These are phyloP conservation scores for Metellina segmentata DNA, from an alignment of 2,888 invertebrate species.

Conservation along the genomic window DNA sequence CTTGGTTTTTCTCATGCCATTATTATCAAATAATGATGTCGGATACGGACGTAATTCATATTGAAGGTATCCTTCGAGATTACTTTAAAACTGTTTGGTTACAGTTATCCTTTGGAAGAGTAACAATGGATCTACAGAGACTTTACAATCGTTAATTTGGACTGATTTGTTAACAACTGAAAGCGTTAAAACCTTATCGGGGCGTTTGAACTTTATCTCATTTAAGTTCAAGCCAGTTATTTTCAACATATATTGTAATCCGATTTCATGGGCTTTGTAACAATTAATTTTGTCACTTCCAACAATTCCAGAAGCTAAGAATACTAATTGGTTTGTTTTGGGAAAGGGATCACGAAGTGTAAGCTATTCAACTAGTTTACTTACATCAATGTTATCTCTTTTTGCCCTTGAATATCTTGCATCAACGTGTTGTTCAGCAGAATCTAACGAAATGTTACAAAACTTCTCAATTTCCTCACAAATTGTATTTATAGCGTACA, in stretches of 20 bases:
- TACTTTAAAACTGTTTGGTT: no score
- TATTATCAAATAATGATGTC: no score
- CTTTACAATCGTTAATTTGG: no score
- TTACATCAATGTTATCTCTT: not conserved
- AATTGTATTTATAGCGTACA: not conserved
- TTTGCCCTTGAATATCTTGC: slow-evolving; percentile 1
- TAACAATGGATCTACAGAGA: no score
- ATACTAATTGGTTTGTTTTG: not conserved
- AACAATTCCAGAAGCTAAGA: slow-evolving; percentile 2
- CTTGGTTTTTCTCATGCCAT: no score
- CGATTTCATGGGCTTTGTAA: not conserved
- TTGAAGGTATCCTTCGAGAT: no score
- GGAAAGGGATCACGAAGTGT: not conserved
- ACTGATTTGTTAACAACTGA: not conserved
- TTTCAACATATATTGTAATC: not conserved
- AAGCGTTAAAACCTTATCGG: slow-evolving; percentile 2
- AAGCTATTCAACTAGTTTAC: not conserved
- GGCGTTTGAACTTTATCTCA: slow-evolving; percentile 7
- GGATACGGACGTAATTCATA: no score
- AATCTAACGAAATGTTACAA: not conserved
- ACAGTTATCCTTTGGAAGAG: no score
- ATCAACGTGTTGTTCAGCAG: slow-evolving; percentile 23
- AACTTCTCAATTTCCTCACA: not conserved
- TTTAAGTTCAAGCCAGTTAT: not conserved
- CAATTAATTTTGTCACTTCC: slow-evolving; percentile 4